These are phyloP conservation scores for Corbicula japonica DNA, from an alignment of 2,888 invertebrate genomes.

Conservation along the genomic window DNA sequence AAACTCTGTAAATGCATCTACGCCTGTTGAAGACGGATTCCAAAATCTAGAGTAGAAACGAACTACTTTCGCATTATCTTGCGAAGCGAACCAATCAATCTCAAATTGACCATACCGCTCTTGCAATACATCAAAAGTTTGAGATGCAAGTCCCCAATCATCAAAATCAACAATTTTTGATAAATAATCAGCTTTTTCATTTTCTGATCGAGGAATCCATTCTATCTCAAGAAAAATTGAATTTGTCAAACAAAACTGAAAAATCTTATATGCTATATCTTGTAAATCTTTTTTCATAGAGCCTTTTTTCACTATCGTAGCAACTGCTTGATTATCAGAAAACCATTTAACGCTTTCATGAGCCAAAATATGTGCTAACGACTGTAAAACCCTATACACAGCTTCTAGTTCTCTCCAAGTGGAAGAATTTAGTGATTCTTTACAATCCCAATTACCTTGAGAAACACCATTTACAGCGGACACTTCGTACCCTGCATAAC, in stretches of 20 bases:
- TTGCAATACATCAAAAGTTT: not conserved
- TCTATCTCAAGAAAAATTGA: not conserved
- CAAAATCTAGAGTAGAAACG: constrained; percentile 11
- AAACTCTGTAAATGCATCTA: constrained; percentile 4
- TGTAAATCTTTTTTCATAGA: constrained; percentile 5
- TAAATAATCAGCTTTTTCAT: not conserved
- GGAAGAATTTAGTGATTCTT: too few relatives aligned
- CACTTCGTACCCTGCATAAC: constrained; percentile 11
- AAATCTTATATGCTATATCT: not conserved
- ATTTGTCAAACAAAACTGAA: not conserved
- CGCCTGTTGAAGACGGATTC: not conserved
- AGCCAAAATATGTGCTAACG: not conserved
- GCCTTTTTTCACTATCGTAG: not conserved
- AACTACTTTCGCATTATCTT: constrained; percentile 1
- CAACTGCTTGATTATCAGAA: constrained; percentile 5
- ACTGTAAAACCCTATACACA: too few relatives aligned
- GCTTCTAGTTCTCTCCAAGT: too few relatives aligned
- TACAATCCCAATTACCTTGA: too few relatives aligned
- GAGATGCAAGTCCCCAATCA: not conserved
- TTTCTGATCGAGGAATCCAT: not conserved
- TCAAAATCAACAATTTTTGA: constrained; percentile 4
- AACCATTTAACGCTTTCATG: constrained; percentile 7
- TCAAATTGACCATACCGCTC: not conserved
- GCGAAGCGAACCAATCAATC: constrained; percentile 1
- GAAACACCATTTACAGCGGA: constrained; percentile 6